Percentiles rank a stretch among this genome's conserved stretches.
phyloP scores from a whole-genome alignment of 2,113 vertebrate genomes.

The Otocyon megalotis region DNA sequence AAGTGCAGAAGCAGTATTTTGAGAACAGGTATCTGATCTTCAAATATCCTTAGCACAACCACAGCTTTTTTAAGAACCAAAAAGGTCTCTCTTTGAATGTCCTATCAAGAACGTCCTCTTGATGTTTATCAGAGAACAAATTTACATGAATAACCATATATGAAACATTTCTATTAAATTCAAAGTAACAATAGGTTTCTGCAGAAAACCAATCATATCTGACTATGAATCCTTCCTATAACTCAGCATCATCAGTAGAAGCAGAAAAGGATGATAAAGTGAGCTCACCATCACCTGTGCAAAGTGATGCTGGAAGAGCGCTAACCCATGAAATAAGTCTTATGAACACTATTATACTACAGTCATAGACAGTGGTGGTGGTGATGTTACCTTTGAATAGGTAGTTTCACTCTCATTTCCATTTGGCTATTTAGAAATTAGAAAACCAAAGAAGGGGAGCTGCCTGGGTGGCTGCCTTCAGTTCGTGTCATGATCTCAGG shows the following conservation, averaged over 20 bases:
- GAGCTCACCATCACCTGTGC: not conserved
- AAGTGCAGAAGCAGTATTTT: not conserved
- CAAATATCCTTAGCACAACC: slow-evolving; percentile 4
- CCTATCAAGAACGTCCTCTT: not conserved
- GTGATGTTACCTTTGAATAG: not conserved
- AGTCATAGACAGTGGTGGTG: not conserved
- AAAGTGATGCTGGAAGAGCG: not conserved
- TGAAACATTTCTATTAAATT: slow-evolving; percentile 38
- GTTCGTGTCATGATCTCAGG: not conserved
- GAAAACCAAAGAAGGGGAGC: not conserved
- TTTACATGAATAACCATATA: slow-evolving; percentile 14
- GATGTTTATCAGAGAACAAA: slow-evolving; percentile 18
- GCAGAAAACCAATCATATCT: slow-evolving; percentile 35
- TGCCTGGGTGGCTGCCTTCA: not conserved
- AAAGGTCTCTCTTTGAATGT: not conserved
- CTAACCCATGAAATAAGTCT: not conserved
- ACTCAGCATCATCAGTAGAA: not conserved
- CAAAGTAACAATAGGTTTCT: not conserved
- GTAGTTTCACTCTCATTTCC: slow-evolving; percentile 29
- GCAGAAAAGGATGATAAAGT: not conserved
- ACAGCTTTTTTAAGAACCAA: slow-evolving; percentile 28
- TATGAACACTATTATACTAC: not conserved
- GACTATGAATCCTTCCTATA: not conserved
- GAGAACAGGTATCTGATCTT: not conserved
- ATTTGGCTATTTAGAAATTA: not conserved